A percentile compares a stretch with the other conserved stretches of the same genome.
Conservation (phyloP, 1,140 invertebrate species). For the Drosophila kanapiae region DNA sequence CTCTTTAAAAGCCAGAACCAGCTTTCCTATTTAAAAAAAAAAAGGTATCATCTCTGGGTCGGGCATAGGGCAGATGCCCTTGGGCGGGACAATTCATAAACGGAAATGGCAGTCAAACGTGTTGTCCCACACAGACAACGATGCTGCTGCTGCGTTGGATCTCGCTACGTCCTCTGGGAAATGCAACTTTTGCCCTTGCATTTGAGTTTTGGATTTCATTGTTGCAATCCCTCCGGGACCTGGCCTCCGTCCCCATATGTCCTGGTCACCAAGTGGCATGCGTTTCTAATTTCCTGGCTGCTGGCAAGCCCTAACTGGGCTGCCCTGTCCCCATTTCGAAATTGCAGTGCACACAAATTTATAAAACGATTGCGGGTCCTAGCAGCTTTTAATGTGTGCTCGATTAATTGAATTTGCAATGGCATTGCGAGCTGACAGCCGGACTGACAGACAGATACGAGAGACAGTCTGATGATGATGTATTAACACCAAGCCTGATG, state of each 20-base stretch:
- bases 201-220: constrained; percentile 37
- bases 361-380: constrained; percentile 49
- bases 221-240: constrained; percentile 11
- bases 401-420: constrained; percentile 77
- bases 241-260: not conserved
- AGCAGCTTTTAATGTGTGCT: constrained; percentile 57
- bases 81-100: constrained; percentile 61
- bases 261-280: constrained; percentile 59
- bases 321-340: constrained; percentile 18
- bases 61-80: not conserved
- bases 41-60: constrained; percentile 18
- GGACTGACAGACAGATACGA: constrained; percentile 26
- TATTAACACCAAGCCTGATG: constrained; percentile 18
- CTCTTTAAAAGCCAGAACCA: constrained; percentile 6
- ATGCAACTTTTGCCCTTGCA: constrained; percentile 46
- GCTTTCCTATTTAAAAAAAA: not conserved
- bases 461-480: constrained; percentile 22
- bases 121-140: constrained; percentile 60
- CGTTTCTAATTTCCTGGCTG: constrained; percentile 77
- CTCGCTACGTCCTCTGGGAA: constrained; percentile 44
- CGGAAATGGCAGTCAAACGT: constrained; percentile 72
- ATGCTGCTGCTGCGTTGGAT: constrained; percentile 33
- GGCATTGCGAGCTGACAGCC: constrained; percentile 34
- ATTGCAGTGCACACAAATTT: constrained; percentile 62
- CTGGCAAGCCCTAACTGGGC: constrained; percentile 4